These are phyloP conservation scores for Larimichthys polyactis DNA, from an alignment of 2,113 vertebrate species.

Conservation along the genomic window DNA sequence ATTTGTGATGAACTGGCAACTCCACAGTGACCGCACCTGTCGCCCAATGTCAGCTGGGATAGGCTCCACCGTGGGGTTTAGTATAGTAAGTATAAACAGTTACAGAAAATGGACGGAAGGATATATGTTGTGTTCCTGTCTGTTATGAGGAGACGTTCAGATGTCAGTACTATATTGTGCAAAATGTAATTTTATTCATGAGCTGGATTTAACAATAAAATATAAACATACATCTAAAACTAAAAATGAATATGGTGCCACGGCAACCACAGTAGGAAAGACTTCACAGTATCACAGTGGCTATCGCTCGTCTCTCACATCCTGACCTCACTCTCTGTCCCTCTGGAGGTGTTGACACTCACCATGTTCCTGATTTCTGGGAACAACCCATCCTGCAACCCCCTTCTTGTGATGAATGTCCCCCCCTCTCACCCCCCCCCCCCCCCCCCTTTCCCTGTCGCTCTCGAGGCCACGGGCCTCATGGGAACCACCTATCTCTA, in stretches of 20 bases:
- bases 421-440: background rate
- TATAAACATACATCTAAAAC: background rate
- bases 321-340: constrained; percentile 72
- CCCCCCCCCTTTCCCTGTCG: background rate
- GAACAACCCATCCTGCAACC: constrained; percentile 67
- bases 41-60: no score
- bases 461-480: constrained; percentile 80
- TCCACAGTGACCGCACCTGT: no score
- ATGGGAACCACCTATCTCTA: constrained; percentile 84
- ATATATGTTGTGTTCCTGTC: background rate
- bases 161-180: no score
- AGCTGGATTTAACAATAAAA: background rate
- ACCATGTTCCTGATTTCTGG: constrained; percentile 80
- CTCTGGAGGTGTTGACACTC: constrained; percentile 79
- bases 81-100: no score
- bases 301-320: constrained; percentile 64
- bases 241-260: background rate
- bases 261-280: background rate
- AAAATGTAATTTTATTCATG: background rate
- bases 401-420: constrained; percentile 25
- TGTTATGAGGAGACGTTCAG: background rate
- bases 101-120: no score
- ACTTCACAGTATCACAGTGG: constrained; percentile 10
- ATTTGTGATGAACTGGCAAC: no score
- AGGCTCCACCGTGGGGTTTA: no score